Base-by-base conservation (phyloP, 2,797 vertebrate species). In the Rhadinocentrus ornatus region DNA sequence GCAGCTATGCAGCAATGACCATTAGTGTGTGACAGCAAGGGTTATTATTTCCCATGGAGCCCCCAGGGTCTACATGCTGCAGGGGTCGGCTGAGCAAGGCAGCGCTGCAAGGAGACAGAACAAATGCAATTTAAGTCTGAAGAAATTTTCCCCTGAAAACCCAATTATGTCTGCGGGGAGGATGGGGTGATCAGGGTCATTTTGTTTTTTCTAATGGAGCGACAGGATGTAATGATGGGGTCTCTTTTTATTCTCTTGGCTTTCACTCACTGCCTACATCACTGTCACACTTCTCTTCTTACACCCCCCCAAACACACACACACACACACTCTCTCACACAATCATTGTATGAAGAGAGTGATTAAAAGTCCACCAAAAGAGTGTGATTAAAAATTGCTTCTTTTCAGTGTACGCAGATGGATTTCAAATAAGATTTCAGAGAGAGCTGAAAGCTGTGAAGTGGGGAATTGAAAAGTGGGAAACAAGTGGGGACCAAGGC, bases 161-260 rank as follows among this genome's bases (percentile, higher is more conserved):
- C 78, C 83, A 90, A 88, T 92, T 89, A 89, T 67, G 68, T 71
- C 77, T 50, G 81, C 32, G 18, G 73, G 71, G 67, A 82, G 37
- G 77, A 75, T 64, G 69, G 77, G 77, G 79, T 65, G 86, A 82
- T 81, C 41, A 82, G 81, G 89, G 84, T 88, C 82, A 85, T 89
- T 89, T 86, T 82, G 78, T 81, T 82, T 87, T 64, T 80, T 78
- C 59, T 83, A 83, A 90, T 89, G 84, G 74, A 90, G 78, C 22
- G 62, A 73, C 78, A 71, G 77, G 77, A 5, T 82, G 75, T 88
- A 88, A 89, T 79, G 80, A 91, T 71, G 75, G 69, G 68, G 65
- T 86, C 75, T 82, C 81, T 78, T 82, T 86, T 83, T 86, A 84
- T 87, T 88, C 86, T 71, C 76, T 72, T 35, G 80, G 80, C 77